Evolutionary conservation across 2,797 vertebrate genomes (phyloP), one percentile per base, ranked within the genome.

Genomic region (Pseudochirops corinnae): DNA sequence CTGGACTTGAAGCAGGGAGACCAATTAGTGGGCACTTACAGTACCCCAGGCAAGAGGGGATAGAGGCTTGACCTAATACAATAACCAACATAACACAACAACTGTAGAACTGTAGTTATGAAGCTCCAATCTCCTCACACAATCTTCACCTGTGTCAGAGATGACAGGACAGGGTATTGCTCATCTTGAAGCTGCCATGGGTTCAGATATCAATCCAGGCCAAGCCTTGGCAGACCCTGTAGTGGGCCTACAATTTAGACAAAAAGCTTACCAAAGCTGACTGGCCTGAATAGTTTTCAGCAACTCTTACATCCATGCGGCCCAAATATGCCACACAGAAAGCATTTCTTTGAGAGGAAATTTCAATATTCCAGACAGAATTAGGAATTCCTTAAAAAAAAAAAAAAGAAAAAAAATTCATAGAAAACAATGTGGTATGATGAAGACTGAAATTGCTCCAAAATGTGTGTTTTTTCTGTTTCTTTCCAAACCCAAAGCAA

Each of bases 401-500:
- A 96, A 93, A 93, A 21, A 46, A 87, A 26, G 0, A 6, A 33
- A 13, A 33, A 74, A 96, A 26, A 26, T 82, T 26, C 39, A 46
- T 57, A 82, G 96, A 96, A 95, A 16, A 12, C 26, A 12, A 12
- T 58, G 90, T 92, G 67, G 55, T 87, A 10, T 10, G 52, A 94
- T 94, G 31, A 21, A 55, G 90, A 67, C 53, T 67, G 93, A 96
- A 95, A 39, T 90, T 1, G 9, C 39, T 92, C 18, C 90, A 16
- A 62, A 58, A 92, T 55, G 28, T 33, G 7, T 0, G 50, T 31
- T n/a, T 87, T 87, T 11, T 55, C 12, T 92, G 3, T 26, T 58
- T 92, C 62, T 26, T 0, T 60, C 82, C 92, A 46, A 4, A 11
- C 56, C 92, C 93, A 94, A 90, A 90, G 94, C 97, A 95, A 58